These are phyloP conservation scores for Psylliodes chrysocephalus DNA, from an alignment of 2,888 invertebrate genomes.

Conservation along the genomic window DNA sequence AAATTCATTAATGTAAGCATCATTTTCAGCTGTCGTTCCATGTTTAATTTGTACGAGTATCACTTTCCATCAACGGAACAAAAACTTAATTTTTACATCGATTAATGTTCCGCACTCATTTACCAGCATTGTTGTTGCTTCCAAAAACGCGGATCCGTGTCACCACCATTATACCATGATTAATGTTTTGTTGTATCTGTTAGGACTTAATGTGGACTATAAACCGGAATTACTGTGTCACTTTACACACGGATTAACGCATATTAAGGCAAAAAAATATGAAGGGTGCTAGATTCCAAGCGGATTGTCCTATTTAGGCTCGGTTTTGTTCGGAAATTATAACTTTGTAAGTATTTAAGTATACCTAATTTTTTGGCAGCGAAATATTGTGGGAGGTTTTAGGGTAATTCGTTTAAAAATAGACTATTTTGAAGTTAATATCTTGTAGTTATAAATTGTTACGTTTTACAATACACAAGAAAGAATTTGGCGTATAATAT, in stretches of 20 bases:
- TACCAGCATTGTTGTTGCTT: conserved; percentile 1
- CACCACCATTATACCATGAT: conserved; percentile 43
- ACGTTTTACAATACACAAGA: too few species aligned
- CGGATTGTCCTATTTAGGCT: not conserved
- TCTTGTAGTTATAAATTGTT: too few species aligned
- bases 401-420: too few species aligned
- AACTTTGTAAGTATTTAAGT: not conserved
- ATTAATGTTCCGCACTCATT: conserved; percentile 11
- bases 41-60: too few species aligned
- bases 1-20: too few species aligned
- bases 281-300: conserved; percentile 6
- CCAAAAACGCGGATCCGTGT: conserved; percentile 42
- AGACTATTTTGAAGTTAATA: too few species aligned
- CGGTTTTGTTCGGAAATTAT: not conserved
- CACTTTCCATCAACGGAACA: not conserved
- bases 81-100: not conserved
- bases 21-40: too few species aligned
- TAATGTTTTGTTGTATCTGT: conserved; percentile 46
- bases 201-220: conserved; percentile 45
- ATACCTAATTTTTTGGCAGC: too few species aligned
- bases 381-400: too few species aligned
- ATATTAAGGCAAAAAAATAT: conserved; percentile 30
- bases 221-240: conserved; percentile 41
- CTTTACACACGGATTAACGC: conserved; percentile 27
- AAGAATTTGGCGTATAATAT: too few species aligned